Evolutionary conservation across 1,140 invertebrate genomes (phyloP), one percentile per base, ranked within the genome.

Genomic region (Colletes gigas): DNA sequence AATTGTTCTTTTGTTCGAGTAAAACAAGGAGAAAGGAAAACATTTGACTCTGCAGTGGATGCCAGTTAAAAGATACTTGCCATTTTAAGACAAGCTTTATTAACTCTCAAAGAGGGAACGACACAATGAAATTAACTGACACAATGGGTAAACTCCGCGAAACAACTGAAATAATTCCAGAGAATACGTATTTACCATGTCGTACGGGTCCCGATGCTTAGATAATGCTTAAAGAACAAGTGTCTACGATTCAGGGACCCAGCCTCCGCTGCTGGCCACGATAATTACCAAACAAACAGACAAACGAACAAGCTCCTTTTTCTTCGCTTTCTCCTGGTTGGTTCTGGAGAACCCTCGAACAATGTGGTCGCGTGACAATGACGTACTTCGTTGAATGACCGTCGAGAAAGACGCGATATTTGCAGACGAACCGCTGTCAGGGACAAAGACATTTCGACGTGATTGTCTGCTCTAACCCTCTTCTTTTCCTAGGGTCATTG

Each of bases 261-360:
- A 39, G 10, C 30, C 15, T 21, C 30, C 44, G 17, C 19, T 50
- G 12, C 30, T 54, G 14, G 17, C 72, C 65, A 30, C 19, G 72
- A 81, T 76, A 81, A 81, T 81, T 76, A 76, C 47, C 52, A 81
- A 81, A 81, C 72, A 75, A 81, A 75, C 72, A 63, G 71, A 75
- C 63, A 76, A 81, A 81, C 63, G 78, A 68, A 52, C 70, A 55
- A 68, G 72, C 12, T 60, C 57, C 72, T 76, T 19, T 30, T 76
- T 66, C 72, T 76, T 52, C 50, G 44, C 62, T 62, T 75, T 62
- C 62, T 75, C 47, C 63, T 9, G 39, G 72, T 52, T 39, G 44
- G 19, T 62, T 41, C 63, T 47, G n/a, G 47, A 55, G 47, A 44
- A 47, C 39, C 50, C 39, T 62, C 57, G 74, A 81, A 81, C 79